Percentiles rank a stretch among this genome's conserved stretches.
phyloP scores from a whole-genome alignment of 2,888 invertebrate genomes.

The Eupithecia pulchellata region DNA sequence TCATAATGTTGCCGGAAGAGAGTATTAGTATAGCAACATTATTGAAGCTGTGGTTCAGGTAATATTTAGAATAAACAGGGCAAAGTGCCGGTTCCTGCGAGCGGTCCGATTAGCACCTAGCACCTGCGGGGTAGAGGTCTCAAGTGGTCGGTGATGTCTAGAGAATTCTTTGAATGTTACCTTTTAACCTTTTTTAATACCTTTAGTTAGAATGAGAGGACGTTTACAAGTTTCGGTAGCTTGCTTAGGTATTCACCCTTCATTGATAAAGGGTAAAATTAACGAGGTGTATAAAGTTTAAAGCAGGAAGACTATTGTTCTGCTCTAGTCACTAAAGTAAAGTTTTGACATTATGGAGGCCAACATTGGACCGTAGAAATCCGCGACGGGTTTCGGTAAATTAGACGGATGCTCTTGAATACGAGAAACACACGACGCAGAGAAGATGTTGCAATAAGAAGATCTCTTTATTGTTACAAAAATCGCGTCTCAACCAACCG shows the following conservation, averaged over 20 bases:
- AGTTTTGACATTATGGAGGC: neutral
- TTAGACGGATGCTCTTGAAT: neutral
- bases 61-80: constrained; percentile 76
- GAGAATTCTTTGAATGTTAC: constrained; percentile 13
- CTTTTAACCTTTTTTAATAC: no score
- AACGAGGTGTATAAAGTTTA: no score
- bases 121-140: neutral
- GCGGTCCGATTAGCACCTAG: constrained; percentile 75
- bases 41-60: constrained; percentile 40
- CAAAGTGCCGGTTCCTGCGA: constrained; percentile 67
- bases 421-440: neutral
- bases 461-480: neutral
- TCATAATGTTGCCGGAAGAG: constrained; percentile 78
- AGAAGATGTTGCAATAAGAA: neutral
- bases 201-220: neutral
- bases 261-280: neutral
- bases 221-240: neutral
- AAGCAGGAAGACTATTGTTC: no score
- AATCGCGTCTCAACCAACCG: neutral
- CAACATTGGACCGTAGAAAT: neutral
- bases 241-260: neutral
- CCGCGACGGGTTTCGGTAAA: neutral
- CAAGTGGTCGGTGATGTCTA: neutral
- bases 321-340: neutral
- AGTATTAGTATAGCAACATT: constrained; percentile 67